These are phyloP conservation scores for Nyctalus aviator DNA, from an alignment of 2,797 vertebrate species.

Conservation along the genomic window DNA sequence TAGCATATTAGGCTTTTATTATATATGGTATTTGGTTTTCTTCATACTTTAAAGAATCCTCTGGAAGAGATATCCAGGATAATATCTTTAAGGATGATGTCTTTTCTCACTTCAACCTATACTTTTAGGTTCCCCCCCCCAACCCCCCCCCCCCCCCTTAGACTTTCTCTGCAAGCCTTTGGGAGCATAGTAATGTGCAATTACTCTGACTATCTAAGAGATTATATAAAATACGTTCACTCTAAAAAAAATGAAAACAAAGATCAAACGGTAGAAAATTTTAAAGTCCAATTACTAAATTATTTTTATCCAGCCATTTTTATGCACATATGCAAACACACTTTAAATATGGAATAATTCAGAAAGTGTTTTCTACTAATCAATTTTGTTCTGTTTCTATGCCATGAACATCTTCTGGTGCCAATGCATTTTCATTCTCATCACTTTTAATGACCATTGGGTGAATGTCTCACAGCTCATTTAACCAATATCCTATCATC, in stretches of 20 bases:
- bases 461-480: neutral
- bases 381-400: neutral
- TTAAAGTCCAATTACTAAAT: neutral
- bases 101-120: neutral
- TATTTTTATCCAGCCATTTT: neutral
- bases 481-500: neutral
- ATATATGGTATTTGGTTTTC: neutral
- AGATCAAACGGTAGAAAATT: neutral
- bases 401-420: neutral
- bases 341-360: conserved; percentile 15
- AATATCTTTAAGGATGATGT: neutral
- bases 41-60: conserved; percentile 38
- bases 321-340: neutral
- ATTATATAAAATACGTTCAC: conserved; percentile 2
- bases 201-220: neutral
- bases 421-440: neutral
- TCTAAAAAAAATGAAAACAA: conserved; percentile 42
- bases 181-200: neutral
- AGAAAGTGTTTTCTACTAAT: neutral
- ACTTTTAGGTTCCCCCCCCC: neutral
- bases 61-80: neutral
- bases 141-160: neutral
- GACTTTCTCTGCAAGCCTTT: neutral
- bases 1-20: too few species aligned
- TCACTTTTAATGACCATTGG: neutral